These are phyloP conservation scores for Litoditis marina DNA, from an alignment of 2,888 invertebrate species.

Conservation along the genomic window DNA sequence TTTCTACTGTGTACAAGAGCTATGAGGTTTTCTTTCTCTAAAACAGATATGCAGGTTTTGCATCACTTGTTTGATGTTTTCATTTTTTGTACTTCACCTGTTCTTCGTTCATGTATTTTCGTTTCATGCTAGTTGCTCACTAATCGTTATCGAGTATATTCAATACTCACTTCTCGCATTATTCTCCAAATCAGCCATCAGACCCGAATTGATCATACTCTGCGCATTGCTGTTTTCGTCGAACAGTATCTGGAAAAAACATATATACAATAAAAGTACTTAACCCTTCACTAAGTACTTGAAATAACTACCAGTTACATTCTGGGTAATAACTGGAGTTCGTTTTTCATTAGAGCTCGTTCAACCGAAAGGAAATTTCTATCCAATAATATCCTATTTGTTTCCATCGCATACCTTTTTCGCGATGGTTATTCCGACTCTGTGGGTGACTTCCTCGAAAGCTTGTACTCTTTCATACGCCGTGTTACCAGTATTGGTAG, in stretches of 20 bases:
- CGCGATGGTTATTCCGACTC: slow-evolving; percentile 41
- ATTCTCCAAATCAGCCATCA: slow-evolving; percentile 47
- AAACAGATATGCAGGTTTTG: too few relatives aligned
- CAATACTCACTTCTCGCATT: slow-evolving; percentile 47
- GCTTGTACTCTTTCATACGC: slow-evolving; percentile 53
- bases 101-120: too few relatives aligned
- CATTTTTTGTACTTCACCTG: too few relatives aligned
- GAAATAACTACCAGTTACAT: too few relatives aligned
- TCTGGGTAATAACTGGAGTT: too few relatives aligned
- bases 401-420: slow-evolving; percentile 39
- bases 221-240: slow-evolving; percentile 54
- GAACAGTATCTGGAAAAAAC: slow-evolving; percentile 40
- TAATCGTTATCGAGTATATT: too few relatives aligned
- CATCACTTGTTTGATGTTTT: too few relatives aligned
- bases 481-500: slow-evolving; percentile 52
- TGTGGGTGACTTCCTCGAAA: slow-evolving; percentile 57
- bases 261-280: not conserved
- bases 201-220: slow-evolving; percentile 47
- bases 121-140: too few relatives aligned
- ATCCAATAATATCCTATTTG: not conserved
- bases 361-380: not conserved
- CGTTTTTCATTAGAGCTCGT: too few relatives aligned
- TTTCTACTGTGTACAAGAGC: too few relatives aligned
- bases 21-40: not conserved
- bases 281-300: too few relatives aligned